Percentiles rank a stretch among this genome's conserved stretches.
Evolutionary conservation across 2,888 invertebrate species (phyloP).

Genomic region (Cephus pulcher): DNA sequence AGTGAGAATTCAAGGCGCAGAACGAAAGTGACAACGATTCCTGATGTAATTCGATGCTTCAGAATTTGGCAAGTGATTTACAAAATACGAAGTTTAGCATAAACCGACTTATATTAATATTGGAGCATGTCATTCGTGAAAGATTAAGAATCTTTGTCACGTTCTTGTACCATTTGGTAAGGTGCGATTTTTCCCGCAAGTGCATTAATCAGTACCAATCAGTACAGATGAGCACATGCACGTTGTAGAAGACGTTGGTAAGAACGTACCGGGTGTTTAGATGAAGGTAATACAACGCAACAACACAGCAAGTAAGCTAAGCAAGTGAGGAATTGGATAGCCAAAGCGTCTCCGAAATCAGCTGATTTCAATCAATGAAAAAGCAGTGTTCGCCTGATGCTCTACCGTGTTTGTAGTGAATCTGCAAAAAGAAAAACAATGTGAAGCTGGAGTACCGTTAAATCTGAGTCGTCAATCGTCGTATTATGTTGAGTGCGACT

Average conservation of each 20-base stretch:
- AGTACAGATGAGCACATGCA: neutral
- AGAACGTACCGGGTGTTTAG: neutral
- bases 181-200: neutral
- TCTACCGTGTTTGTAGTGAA: slow-evolving; percentile 26
- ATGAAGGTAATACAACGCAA: neutral
- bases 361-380: slow-evolving; percentile 58
- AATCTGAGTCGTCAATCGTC: slow-evolving; percentile 28
- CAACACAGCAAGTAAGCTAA: neutral
- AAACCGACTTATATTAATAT: no score
- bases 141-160: no score
- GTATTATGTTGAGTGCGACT: slow-evolving; percentile 49
- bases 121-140: no score
- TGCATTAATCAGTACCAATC: neutral
- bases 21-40: neutral
- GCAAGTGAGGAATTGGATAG: neutral
- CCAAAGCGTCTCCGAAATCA: slow-evolving; percentile 41
- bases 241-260: neutral
- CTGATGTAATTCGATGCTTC: neutral
- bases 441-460: slow-evolving; percentile 49
- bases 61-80: neutral
- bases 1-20: neutral
- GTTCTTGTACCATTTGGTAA: no score
- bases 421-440: neutral
- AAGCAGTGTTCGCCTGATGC: slow-evolving; percentile 34
- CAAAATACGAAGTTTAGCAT: no score